A percentile compares a stretch with the other conserved stretches of the same genome.
Evolutionary conservation across 2,797 vertebrate genomes (phyloP).

Genomic region (Dryobates pubescens): DNA sequence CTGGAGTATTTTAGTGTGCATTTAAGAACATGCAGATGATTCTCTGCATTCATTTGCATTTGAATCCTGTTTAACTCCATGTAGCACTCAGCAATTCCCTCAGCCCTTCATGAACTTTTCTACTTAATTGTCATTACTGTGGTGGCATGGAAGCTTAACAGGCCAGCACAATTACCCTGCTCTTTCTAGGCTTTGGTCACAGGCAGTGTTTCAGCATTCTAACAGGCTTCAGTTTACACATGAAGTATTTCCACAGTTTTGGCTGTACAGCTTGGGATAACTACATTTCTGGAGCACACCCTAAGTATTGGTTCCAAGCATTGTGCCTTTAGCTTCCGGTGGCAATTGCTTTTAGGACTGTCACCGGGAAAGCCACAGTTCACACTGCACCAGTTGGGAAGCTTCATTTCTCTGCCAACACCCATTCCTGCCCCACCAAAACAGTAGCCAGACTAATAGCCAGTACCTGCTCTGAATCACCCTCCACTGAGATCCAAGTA

Average conservation of each 20-base stretch:
- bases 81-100: not conserved
- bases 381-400: not conserved
- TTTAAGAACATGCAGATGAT: not conserved
- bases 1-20: not conserved
- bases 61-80: not conserved
- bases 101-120: not conserved
- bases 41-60: not conserved
- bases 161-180: not conserved
- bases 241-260: not conserved
- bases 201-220: not conserved
- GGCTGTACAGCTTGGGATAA: not conserved
- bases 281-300: not conserved
- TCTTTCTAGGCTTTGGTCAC: not conserved
- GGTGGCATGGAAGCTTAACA: not conserved
- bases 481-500: accelerated
- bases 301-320: not conserved
- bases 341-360: not conserved
- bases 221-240: not conserved
- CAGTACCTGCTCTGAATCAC: not conserved
- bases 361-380: not conserved
- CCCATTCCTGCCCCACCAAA: not conserved
- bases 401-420: not conserved
- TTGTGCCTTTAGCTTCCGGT: not conserved
- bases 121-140: not conserved
- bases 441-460: not conserved